Evolutionary conservation across 2,888 invertebrate species (phyloP).

Genomic region (Thyatira batis): DNA sequence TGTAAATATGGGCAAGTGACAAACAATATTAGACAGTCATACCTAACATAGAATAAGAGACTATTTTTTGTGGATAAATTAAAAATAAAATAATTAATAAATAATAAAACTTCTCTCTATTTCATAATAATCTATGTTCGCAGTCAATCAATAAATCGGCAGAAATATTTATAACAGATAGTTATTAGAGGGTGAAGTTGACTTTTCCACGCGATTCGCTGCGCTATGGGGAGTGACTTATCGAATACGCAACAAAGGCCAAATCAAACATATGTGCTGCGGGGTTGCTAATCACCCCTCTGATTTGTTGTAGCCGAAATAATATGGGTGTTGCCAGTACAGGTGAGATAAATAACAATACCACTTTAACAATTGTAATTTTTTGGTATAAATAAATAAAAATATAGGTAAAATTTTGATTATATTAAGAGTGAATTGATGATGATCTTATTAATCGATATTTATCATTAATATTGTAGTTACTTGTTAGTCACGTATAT

Average conservation of each 20-base stretch:
- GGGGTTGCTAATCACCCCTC: constrained; percentile 24
- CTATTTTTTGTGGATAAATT: not conserved
- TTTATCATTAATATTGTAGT: too few relatives aligned
- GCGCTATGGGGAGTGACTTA: constrained; percentile 19
- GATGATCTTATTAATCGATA: too few relatives aligned
- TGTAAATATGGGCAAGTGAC: too few relatives aligned
- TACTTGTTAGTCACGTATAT: too few relatives aligned
- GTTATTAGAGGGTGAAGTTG: constrained; percentile 20
- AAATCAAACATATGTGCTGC: constrained; percentile 31
- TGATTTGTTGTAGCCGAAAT: constrained; percentile 17
- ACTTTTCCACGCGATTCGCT: constrained; percentile 38
- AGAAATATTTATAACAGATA: not conserved
- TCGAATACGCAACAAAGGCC: constrained; percentile 22
- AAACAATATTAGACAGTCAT: too few relatives aligned
- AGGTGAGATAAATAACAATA: constrained; percentile 1
- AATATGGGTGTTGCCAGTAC: constrained; percentile 29
- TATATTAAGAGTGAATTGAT: too few relatives aligned
- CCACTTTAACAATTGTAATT: not conserved
- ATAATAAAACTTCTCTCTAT: too few relatives aligned
- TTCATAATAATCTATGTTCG: not conserved
- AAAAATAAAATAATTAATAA: too few relatives aligned
- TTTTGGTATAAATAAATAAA: too few relatives aligned
- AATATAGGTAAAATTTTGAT: not conserved
- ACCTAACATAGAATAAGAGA: too few relatives aligned
- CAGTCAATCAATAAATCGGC: not conserved